These are phyloP conservation scores for Trematocara macrostoma DNA, from an alignment of 2,113 vertebrate genomes.

Conservation along the genomic window DNA sequence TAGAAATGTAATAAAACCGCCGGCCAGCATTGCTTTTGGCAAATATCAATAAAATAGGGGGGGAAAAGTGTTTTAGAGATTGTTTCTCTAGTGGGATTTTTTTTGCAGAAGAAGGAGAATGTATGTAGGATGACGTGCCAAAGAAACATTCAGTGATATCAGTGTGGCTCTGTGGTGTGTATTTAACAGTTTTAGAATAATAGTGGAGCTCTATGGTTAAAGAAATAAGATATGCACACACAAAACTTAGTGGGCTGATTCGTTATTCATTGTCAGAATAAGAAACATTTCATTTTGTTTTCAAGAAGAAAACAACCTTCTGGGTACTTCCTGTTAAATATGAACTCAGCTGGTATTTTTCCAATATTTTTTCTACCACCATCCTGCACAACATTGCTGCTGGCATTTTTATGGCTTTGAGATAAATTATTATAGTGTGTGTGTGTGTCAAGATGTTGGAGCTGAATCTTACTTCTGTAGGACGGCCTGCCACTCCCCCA, in stretches of 20 bases:
- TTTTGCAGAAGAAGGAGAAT: neutral
- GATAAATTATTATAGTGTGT: neutral
- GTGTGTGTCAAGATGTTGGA: accelerated
- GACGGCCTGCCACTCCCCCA: conserved; percentile 96
- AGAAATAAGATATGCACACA: neutral
- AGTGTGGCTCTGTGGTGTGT: neutral
- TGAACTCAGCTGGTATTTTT: neutral
- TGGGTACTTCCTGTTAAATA: neutral
- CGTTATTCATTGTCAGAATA: neutral
- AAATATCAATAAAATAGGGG: neutral
- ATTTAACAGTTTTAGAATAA: neutral
- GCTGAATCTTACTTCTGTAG: conserved; percentile 88
- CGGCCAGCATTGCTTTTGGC: neutral
- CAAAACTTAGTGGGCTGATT: neutral
- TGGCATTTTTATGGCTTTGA: neutral
- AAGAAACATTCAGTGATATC: neutral
- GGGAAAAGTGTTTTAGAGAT: accelerated
- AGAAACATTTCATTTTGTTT: neutral
- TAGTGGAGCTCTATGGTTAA: neutral
- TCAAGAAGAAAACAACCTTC: neutral
- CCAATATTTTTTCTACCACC: neutral
- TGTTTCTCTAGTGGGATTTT: neutral
- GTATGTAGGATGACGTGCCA: neutral
- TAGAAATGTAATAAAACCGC: neutral
- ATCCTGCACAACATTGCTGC: neutral